Evolutionary conservation across 2,888 invertebrate species (phyloP), one percentile per base, ranked within the genome.

Genomic region (Mantis religiosa): DNA sequence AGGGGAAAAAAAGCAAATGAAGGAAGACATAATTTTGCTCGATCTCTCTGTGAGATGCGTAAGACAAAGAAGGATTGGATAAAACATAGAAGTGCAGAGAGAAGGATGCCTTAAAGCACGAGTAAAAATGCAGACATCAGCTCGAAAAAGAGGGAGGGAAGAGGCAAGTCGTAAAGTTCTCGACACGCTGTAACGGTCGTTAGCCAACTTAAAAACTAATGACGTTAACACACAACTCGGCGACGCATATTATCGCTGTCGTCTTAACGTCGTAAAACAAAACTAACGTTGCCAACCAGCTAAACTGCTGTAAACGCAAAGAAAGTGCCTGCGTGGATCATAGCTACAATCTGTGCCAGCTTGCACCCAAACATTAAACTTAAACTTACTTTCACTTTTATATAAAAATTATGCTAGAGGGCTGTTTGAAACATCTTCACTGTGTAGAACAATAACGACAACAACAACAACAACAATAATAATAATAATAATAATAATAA

Each of bases 51-150:
- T 20, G 54, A 25, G 54, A 71, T 20, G 54, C 54, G 54, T 41
- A 41, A 41, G 12, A 41, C 41, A 71, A 25, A 71, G 54, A 71
- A 3, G 15, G 15, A 41, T 41, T 41, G 41, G 41, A 41, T 41
- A 41, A 71, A 71, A 71, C 54, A 25, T 71, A 25, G 54, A 71
- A 71, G 54, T 20, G 15, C 54, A 54, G 54, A 54, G 54, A 54
- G 54, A 12, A 30, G 28, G 9, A 87, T 34, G 87, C 81, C 30
- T 27, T 30, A 82, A 54, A 54, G 54, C 54, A 87, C 28, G 81
- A 25, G 34, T 81, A 87, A 87, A 87, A 82, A 87, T 82, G 82
- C 87, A 87, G 87, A 87, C 87, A 87, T 87, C 87, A 87, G 87
- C 87, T 34, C 15, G 54, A 25, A 25, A 71, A 71, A 20, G 25